Percentiles rank a stretch among this genome's conserved stretches.
Conservation (phyloP, 2,797 vertebrate genomes). For the Simalia tracyae region DNA sequence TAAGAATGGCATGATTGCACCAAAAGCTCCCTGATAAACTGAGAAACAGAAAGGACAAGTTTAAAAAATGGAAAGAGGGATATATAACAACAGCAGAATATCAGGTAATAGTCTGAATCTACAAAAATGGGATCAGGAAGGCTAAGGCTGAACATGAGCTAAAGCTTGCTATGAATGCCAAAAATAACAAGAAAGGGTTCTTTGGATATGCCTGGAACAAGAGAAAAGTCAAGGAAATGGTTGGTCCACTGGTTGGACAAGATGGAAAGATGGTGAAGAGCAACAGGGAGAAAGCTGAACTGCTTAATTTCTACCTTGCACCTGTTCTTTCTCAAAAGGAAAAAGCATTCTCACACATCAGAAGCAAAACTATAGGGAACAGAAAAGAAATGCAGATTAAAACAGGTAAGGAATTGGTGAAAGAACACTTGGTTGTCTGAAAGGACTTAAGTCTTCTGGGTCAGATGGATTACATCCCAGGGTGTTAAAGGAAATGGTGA, state of each 20-base stretch:
- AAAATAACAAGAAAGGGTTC: background rate
- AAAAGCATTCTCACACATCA: background rate
- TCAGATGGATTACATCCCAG: background rate
- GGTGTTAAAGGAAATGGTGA: background rate
- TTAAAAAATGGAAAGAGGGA: too few relatives aligned
- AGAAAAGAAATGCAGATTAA: background rate
- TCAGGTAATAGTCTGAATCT: background rate
- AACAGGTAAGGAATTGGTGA: background rate
- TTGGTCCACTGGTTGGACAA: background rate
- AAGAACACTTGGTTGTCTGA: background rate
- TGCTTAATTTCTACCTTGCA: background rate
- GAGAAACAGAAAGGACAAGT: too few relatives aligned
- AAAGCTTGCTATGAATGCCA: background rate
- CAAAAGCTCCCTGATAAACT: too few relatives aligned
- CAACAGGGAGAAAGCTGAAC: background rate
- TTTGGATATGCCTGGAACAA: background rate
- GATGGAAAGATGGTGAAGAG: background rate
- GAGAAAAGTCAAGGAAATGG: background rate
- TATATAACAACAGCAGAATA: background rate
- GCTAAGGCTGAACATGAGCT: background rate
- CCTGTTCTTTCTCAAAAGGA: background rate
- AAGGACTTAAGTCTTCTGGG: background rate
- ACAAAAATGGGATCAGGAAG: background rate
- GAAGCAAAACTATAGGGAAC: background rate
- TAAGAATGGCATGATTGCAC: too few relatives aligned